Evolutionary conservation across 2,797 vertebrate species (phyloP).

Genomic region (Pseudopleuronectes americanus): DNA sequence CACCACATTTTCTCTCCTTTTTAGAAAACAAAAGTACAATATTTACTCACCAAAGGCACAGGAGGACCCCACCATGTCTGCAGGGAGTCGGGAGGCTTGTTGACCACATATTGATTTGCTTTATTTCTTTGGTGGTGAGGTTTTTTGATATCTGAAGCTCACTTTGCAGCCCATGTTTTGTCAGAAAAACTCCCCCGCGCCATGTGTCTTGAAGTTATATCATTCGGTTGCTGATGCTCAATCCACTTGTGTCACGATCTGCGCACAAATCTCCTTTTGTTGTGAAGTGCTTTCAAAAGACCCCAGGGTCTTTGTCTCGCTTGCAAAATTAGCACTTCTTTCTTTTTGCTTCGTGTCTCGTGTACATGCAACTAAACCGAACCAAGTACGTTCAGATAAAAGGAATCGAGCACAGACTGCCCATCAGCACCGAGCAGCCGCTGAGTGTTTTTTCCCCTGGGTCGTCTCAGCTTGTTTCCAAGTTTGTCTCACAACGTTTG

Average conservation of each 20-base stretch:
- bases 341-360: slow-evolving; percentile 25
- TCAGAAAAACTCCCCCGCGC: neutral
- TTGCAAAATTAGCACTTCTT: slow-evolving; percentile 53
- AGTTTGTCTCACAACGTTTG: slow-evolving; percentile 38
- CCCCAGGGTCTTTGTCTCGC: slow-evolving; percentile 39
- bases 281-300: slow-evolving; percentile 52
- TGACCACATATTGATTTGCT: slow-evolving; percentile 53
- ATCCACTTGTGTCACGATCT: slow-evolving; percentile 41
- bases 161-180: slow-evolving; percentile 19
- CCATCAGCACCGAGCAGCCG: slow-evolving; percentile 42
- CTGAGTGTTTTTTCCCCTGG: slow-evolving; percentile 45
- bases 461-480: slow-evolving; percentile 48
- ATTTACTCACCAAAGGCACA: slow-evolving; percentile 39
- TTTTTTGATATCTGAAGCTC: slow-evolving; percentile 22
- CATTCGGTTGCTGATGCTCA: slow-evolving; percentile 27
- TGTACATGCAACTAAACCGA: slow-evolving; percentile 51
- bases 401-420: slow-evolving; percentile 38
- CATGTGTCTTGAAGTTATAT: slow-evolving; percentile 4
- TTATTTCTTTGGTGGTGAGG: slow-evolving; percentile 28
- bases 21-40: slow-evolving; percentile 36
- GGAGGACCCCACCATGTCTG: slow-evolving; percentile 24
- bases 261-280: slow-evolving; percentile 40
- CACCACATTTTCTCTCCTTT: slow-evolving; percentile 22
- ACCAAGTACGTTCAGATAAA: slow-evolving; percentile 41
- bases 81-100: slow-evolving; percentile 35